Conservation (phyloP, 2,113 vertebrate species). For the Marmota flaviventris region DNA sequence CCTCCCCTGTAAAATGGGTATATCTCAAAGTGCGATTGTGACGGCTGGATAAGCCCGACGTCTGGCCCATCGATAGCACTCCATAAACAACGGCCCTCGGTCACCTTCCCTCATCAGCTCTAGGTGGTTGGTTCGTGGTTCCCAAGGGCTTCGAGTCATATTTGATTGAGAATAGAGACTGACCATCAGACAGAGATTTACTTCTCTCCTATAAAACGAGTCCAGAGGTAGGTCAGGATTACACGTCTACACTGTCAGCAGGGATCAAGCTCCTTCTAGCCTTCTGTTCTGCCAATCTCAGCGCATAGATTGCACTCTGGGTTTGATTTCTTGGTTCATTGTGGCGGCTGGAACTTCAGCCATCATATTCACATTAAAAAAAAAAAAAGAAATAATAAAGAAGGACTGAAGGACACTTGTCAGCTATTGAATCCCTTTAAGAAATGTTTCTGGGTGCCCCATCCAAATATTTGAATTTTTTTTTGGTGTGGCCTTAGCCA, state of each 20-base stretch:
- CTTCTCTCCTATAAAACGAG: not conserved
- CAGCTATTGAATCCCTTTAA: not conserved
- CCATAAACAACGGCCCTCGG: not conserved
- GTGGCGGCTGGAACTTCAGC: not conserved
- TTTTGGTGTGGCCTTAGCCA: not conserved
- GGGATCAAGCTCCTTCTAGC: not conserved
- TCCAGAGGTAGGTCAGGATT: not conserved
- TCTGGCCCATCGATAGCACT: not conserved
- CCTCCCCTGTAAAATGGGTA: conserved; percentile 15
- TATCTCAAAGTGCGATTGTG: not conserved
- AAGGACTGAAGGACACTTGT: not conserved
- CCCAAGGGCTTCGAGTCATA: not conserved
- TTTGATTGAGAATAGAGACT: not conserved
- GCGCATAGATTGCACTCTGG: not conserved
- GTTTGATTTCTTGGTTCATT: not conserved
- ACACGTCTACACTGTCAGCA: not conserved
- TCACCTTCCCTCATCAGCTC: not conserved
- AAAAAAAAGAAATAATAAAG: not conserved
- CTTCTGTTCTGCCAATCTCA: not conserved
- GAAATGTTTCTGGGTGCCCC: not conserved
- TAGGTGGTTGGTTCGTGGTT: not conserved
- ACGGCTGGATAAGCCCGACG: too few relatives aligned
- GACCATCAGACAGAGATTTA: not conserved
- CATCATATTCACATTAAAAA: not conserved
- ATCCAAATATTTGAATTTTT: not conserved